Evolutionary conservation across 2,113 vertebrate species (phyloP), one percentile per base, ranked within the genome.

Genomic region (Actenoides lindsayi): DNA sequence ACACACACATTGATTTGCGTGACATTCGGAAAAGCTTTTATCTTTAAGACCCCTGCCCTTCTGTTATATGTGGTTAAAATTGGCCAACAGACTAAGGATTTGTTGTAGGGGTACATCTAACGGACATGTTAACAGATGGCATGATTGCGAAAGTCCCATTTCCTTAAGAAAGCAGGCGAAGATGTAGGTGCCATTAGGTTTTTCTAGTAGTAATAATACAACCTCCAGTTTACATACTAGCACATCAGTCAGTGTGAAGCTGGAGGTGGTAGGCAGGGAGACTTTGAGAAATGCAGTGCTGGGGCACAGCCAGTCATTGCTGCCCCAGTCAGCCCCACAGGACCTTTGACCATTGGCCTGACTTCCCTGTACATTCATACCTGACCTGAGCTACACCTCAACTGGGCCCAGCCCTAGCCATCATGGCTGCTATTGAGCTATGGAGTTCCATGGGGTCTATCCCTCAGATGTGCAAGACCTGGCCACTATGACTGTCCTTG

Each of bases 51-150:
- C 8, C n/a, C 37, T 27, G 18, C 12, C 42, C 24, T 80, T 79
- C 27, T 71, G 64, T 35, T 51, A 51, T 23, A 30, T 68, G 31
- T 56, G 85, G 68, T 95, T 83, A 60, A 77, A 68, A 42, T 5
- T 59, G 69, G 54, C 50, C 54, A 74, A 18, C 16, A 60, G 59
- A 17, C 28, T 56, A 18, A 30, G 64, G 39, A 60, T 84, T 84
- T 87, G 33, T 51, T 17, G 3, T 31, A 35, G 53, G 42, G n/a
- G 9, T 35, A 14, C 50, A 21, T 60, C 31, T 71, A 67, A 79
- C 1, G 0, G 33, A 19, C 41, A 31, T n/a, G n/a, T 4, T 25
- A 27, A 21, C 42, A 83, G 68, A 18, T 0, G 0, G 16, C 35
- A 30, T 6, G 48, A n/a, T 68, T 73, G 85, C 2, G 0, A 3